phyloP scores from a whole-genome alignment of 92 coral and sea anemone species.

The Umimayanthus chanpuru region DNA sequence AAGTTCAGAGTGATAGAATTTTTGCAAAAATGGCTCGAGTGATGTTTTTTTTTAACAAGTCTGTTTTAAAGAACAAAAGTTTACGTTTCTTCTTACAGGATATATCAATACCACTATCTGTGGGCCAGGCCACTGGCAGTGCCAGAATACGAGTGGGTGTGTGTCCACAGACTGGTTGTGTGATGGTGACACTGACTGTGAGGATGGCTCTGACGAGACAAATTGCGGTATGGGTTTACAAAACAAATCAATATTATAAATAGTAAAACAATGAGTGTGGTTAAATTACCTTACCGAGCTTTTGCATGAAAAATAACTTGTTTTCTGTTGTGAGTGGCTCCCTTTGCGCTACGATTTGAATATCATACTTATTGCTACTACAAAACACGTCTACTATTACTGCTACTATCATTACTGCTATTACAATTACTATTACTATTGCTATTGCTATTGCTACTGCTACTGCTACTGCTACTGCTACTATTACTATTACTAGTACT shows the following conservation, averaged over 20 bases:
- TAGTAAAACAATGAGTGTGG: neutral
- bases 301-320: no score
- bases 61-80: neutral
- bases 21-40: no score
- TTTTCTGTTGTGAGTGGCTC: no score
- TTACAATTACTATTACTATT: neutral
- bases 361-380: neutral
- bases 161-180: conserved; percentile 32
- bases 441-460: neutral
- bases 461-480: neutral
- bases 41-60: neutral
- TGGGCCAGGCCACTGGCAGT: neutral
- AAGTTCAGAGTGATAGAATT: no score
- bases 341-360: neutral
- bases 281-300: no score
- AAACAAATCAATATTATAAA: neutral
- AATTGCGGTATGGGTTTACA: conserved; percentile 7
- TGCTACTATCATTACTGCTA: neutral
- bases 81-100: neutral
- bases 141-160: conserved; percentile 21
- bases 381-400: neutral
- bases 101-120: neutral
- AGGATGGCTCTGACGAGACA: conserved; percentile 32
- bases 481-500: neutral
- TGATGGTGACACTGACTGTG: conserved; percentile 35